Conservation (phyloP, 2,888 invertebrate species). For the Lithophane socia region DNA sequence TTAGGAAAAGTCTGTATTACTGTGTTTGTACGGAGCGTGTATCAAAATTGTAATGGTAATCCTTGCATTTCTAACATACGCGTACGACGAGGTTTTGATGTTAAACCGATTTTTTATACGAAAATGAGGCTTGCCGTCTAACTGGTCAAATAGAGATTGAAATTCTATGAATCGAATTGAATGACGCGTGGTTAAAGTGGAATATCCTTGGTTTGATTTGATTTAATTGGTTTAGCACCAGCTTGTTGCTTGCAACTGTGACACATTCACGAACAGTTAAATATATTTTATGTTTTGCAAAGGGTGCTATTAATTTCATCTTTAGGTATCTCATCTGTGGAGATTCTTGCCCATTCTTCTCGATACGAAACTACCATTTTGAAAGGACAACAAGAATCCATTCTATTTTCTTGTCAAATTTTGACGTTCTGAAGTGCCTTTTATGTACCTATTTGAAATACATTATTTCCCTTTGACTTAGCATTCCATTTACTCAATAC, state of each 20-base stretch:
- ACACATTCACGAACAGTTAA: neutral
- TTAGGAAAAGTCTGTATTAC: no score
- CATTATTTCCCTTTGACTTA: no score
- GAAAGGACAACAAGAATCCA: no score
- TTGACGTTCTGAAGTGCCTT: no score
- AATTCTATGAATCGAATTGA: neutral
- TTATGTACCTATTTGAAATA: no score
- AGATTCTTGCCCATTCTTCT: no score
- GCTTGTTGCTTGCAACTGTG: neutral
- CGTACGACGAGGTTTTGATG: no score
- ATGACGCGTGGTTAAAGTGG: neutral
- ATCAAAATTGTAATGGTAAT: neutral
- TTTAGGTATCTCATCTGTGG: no score
- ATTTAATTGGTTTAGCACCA: neutral
- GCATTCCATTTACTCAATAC: slow-evolving; percentile 18
- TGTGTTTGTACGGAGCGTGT: neutral
- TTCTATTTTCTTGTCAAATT: no score
- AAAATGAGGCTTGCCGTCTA: neutral
- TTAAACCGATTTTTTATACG: no score
- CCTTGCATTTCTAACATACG: neutral
- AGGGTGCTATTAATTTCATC: neutral
- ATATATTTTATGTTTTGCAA: neutral
- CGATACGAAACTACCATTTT: no score
- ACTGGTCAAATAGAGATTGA: neutral
- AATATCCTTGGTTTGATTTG: neutral